These are phyloP conservation scores for Shargacucullia verbasci DNA, from an alignment of 2,888 invertebrate species.

Conservation along the genomic window DNA sequence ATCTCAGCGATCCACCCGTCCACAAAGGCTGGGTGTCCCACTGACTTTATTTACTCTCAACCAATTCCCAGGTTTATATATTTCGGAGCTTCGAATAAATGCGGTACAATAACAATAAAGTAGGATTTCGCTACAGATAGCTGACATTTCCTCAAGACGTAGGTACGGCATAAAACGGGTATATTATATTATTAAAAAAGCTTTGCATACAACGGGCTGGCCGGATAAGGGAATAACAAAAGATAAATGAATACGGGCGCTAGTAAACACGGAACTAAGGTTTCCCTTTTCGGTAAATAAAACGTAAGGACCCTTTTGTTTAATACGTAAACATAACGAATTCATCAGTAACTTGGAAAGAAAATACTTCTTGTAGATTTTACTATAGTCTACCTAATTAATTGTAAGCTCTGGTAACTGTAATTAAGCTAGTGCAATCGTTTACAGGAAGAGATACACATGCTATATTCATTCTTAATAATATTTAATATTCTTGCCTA, in stretches of 20 bases:
- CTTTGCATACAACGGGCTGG: slow-evolving; percentile 75
- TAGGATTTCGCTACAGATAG: slow-evolving; percentile 83
- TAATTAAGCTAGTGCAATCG: too few relatives aligned
- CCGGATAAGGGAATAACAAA: slow-evolving; percentile 58
- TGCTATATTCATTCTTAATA: too few relatives aligned
- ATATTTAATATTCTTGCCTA: too few relatives aligned
- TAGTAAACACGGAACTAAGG: slow-evolving; percentile 46
- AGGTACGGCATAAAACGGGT: slow-evolving; percentile 75
- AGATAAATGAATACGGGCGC: slow-evolving; percentile 57
- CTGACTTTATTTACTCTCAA: slow-evolving; percentile 81
- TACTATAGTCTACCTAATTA: too few relatives aligned
- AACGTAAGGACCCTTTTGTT: slow-evolving; percentile 26
- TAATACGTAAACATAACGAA: slow-evolving; percentile 28
- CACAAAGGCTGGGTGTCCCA: slow-evolving; percentile 67
- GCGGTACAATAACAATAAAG: slow-evolving; percentile 86
- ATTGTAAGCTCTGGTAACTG: too few relatives aligned
- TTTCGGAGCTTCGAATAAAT: slow-evolving; percentile 80
- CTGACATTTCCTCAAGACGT: slow-evolving; percentile 84
- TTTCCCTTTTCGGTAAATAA: slow-evolving; percentile 37
- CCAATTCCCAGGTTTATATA: slow-evolving; percentile 82
- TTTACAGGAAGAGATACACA: too few relatives aligned
- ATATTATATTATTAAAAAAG: slow-evolving; percentile 83
- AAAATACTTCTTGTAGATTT: neutral
- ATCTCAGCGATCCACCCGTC: slow-evolving; percentile 74
- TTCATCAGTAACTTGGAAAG: slow-evolving; percentile 10